These are phyloP conservation scores for Andrena bucephala DNA, from an alignment of 2,888 invertebrate species.

Conservation along the genomic window DNA sequence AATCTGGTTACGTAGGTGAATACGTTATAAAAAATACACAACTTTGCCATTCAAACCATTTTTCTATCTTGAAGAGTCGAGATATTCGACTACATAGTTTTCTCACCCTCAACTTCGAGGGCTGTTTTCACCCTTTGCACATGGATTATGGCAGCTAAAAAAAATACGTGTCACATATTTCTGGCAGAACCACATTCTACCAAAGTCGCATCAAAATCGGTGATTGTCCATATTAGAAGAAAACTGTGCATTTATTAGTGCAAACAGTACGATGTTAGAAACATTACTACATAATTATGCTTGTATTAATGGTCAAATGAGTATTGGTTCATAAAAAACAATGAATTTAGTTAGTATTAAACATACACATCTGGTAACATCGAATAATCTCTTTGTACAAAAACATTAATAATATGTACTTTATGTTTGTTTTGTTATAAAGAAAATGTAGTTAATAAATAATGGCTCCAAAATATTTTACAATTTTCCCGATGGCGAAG, in stretches of 20 bases:
- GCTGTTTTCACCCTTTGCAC: too few relatives aligned
- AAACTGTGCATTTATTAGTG: conserved; percentile 28
- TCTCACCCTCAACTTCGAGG: too few relatives aligned
- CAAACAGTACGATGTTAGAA: conserved; percentile 13
- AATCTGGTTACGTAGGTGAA: too few relatives aligned
- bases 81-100: too few relatives aligned
- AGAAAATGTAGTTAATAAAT: neutral
- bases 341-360: neutral
- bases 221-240: neutral
- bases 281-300: conserved; percentile 15
- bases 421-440: neutral
- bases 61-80: too few relatives aligned
- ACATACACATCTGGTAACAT: neutral
- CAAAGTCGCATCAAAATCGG: too few relatives aligned
- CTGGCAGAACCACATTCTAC: too few relatives aligned
- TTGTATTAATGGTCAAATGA: neutral
- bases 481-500: neutral
- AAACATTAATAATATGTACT: neutral
- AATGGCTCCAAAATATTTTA: neutral
- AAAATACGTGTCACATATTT: too few relatives aligned
- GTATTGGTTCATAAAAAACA: neutral
- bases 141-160: too few relatives aligned
- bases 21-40: too few relatives aligned
- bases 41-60: too few relatives aligned
- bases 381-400: neutral